These are phyloP conservation scores for Peromyscus nudipes DNA, from an alignment of 2,797 vertebrate genomes.

Conservation along the genomic window DNA sequence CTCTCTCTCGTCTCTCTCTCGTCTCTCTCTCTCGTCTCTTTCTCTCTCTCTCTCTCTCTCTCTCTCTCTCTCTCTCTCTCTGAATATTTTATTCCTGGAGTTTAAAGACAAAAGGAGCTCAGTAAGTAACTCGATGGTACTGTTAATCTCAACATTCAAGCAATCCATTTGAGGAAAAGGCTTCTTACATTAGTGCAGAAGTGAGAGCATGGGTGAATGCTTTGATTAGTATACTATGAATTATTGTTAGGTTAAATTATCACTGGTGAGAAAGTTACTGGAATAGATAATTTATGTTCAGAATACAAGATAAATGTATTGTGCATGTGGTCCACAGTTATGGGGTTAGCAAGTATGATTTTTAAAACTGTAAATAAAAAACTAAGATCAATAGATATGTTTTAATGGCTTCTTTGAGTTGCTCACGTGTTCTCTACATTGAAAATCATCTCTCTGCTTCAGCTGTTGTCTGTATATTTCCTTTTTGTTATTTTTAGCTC, in stretches of 20 bases:
- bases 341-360: neutral
- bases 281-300: slow-evolving; percentile 65
- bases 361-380: slow-evolving; percentile 41
- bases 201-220: neutral
- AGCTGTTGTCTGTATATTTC: neutral
- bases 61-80: neutral
- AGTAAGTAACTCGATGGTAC: slow-evolving; percentile 39
- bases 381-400: slow-evolving; percentile 32
- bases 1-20: neutral
- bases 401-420: neutral
- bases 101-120: slow-evolving; percentile 68
- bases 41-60: neutral
- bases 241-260: slow-evolving; percentile 75
- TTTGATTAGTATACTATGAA: slow-evolving; percentile 64
- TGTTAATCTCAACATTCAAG: slow-evolving; percentile 14
- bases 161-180: slow-evolving; percentile 61
- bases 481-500: neutral
- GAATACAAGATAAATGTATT: slow-evolving; percentile 76
- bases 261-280: slow-evolving; percentile 58
- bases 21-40: neutral
- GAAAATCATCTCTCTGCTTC: neutral
- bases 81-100: neutral
- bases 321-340: slow-evolving; percentile 47
- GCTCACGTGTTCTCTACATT: neutral
- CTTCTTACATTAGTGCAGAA: slow-evolving; percentile 43